Evolutionary conservation across 2,797 vertebrate genomes (phyloP), one percentile per base, ranked within the genome.

Genomic region (Geotrypetes seraphini): DNA sequence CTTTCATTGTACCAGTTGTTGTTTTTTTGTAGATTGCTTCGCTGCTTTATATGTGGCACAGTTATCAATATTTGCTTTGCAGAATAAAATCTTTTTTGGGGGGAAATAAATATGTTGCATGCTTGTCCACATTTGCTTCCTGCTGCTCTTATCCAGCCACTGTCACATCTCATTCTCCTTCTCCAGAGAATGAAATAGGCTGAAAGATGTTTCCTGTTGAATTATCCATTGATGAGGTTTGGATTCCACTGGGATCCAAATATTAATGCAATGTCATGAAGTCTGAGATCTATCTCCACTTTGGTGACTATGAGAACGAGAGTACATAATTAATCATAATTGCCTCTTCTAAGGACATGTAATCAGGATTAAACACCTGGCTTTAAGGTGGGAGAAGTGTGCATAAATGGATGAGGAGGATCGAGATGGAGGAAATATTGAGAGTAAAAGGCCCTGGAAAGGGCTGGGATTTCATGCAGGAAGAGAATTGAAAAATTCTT

Each of bases 221-320:
- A 60, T 60, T 62, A 65, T 38, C 44, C 7, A 26, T 19, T 53
- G 46, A 51, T 61, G 53, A 63, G 48, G 38, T 28, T 42, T 32
- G 18, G 41, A 43, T 46, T 53, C 39, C 42, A 46, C 35, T 48
- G 66, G 57, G 40, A 55, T 53, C 28, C 60, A 59, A 44, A 44
- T 63, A 67, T 68, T 69, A 71, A 64, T 70, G 30, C 33, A 39
- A 50, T 61, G 12, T 64, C 51, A 39, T 67, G 63, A 69, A 69
- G 51, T 50, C 50, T 51, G 53, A 35, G 50, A 19, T 56, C 40
- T 64, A 20, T 42, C 29, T 53, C 41, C 26, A 39, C 41, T 65
- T 69, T 54, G 45, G 42, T 64, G 30, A 48, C 22, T 59, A 30
- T 15, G 42, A 41, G 56, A 70, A 54, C 65, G 53, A 56, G 63